Evolutionary conservation across 2,797 vertebrate species (phyloP).

Genomic region (Hydrophis major): DNA sequence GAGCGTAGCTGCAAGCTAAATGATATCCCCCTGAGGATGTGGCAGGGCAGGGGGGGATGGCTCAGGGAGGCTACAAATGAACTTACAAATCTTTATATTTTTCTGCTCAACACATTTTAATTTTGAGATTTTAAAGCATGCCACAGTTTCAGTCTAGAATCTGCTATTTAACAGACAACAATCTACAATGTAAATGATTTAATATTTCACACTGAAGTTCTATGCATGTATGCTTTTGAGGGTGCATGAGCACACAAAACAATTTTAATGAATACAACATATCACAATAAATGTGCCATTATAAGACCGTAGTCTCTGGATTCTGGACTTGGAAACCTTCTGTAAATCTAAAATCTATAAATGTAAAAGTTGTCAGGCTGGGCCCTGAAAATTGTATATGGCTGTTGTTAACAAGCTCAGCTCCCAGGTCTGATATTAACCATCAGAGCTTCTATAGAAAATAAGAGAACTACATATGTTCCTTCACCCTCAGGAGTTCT

Average conservation of each 20-base stretch:
- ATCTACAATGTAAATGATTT: background rate
- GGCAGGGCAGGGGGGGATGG: background rate
- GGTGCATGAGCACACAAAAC: background rate
- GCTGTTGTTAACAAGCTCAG: background rate
- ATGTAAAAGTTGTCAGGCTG: background rate
- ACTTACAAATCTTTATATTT: slow-evolving; percentile 14
- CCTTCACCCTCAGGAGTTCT: background rate
- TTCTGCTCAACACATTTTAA: background rate
- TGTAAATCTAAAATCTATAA: background rate
- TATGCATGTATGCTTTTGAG: background rate
- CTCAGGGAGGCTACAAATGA: background rate
- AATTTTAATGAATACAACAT: background rate
- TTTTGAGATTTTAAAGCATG: background rate
- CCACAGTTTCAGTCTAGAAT: background rate
- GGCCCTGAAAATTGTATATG: background rate
- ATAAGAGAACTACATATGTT: background rate
- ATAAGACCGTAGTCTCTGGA: background rate
- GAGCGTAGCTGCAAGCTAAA: slow-evolving; percentile 14
- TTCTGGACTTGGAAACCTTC: background rate
- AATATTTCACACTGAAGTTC: background rate
- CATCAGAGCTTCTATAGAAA: background rate
- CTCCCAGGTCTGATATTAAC: background rate
- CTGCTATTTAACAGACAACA: background rate
- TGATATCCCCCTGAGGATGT: slow-evolving; percentile 8
- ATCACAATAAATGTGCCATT: background rate